Conservation (phyloP, 2,888 invertebrate genomes). For the Drosophila paramelanica region DNA sequence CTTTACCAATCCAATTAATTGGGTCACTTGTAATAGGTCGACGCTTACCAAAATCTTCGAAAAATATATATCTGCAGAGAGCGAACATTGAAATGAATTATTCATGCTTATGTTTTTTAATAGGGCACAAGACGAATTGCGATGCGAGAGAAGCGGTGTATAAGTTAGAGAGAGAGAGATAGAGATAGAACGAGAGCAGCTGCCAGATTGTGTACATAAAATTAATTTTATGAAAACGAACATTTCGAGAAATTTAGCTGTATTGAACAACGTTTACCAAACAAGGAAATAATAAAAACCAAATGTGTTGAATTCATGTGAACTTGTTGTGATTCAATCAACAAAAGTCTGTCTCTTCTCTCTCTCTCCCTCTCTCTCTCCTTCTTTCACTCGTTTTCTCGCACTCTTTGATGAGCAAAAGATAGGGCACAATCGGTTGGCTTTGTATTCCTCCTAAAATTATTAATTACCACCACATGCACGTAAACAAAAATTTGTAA, state of each 20-base stretch:
- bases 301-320: constrained; percentile 5
- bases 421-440: constrained; percentile 43
- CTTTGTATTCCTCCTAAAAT: constrained; percentile 44
- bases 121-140: background rate
- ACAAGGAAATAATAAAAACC: constrained; percentile 29
- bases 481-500: constrained; percentile 50
- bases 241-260: constrained; percentile 4
- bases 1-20: constrained; percentile 24
- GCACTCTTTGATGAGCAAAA: background rate
- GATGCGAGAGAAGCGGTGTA: background rate
- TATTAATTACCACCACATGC: constrained; percentile 57
- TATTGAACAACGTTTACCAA: constrained; percentile 3
- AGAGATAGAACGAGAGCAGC: background rate
- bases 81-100: background rate
- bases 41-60: constrained; percentile 7
- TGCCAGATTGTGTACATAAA: constrained; percentile 15
- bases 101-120: background rate
- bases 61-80: background rate
- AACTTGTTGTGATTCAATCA: constrained; percentile 25
- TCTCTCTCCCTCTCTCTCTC: background rate
- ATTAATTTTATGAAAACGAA: constrained; percentile 15
- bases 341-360: background rate
- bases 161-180: too few relatives aligned
- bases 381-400: background rate
- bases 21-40: constrained; percentile 48